Percentiles rank a stretch among this genome's conserved stretches.
phyloP scores from a whole-genome alignment of 2,797 vertebrate species.

The Dermochelys coriacea region DNA sequence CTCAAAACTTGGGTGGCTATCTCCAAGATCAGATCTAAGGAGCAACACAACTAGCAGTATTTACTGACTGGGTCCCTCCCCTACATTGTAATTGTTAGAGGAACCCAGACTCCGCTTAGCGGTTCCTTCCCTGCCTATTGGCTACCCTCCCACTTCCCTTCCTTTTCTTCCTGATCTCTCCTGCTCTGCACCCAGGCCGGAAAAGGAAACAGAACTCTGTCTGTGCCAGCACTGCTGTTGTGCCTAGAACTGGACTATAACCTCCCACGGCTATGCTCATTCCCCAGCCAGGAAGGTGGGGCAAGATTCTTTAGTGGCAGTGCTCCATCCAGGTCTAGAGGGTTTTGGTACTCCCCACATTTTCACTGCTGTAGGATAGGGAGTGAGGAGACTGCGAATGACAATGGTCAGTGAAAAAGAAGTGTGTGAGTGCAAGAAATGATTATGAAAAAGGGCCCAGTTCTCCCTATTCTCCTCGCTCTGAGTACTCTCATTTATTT shows the following conservation, averaged over 20 bases:
- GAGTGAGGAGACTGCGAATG: neutral
- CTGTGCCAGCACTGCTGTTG: neutral
- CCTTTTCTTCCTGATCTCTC: rapidly evolving
- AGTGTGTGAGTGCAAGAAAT: neutral
- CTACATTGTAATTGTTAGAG: neutral
- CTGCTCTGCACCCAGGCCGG: neutral
- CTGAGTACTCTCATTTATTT: neutral
- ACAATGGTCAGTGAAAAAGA: neutral
- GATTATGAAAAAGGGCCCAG: neutral
- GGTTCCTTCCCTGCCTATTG: rapidly evolving
- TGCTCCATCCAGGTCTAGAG: neutral
- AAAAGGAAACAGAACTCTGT: neutral
- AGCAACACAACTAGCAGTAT: neutral
- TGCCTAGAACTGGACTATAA: neutral
- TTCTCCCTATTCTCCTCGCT: neutral
- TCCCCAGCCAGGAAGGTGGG: neutral
- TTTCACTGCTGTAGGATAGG: neutral
- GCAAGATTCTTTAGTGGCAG: neutral
- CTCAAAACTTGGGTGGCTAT: neutral
- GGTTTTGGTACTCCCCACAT: neutral
- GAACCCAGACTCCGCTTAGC: neutral
- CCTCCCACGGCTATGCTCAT: rapidly evolving
- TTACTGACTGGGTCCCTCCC: neutral
- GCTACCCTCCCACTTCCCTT: neutral
- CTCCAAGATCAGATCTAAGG: neutral